These are phyloP conservation scores for Sesamia nonagrioides DNA, from an alignment of 1,140 invertebrate genomes.

Conservation along the genomic window DNA sequence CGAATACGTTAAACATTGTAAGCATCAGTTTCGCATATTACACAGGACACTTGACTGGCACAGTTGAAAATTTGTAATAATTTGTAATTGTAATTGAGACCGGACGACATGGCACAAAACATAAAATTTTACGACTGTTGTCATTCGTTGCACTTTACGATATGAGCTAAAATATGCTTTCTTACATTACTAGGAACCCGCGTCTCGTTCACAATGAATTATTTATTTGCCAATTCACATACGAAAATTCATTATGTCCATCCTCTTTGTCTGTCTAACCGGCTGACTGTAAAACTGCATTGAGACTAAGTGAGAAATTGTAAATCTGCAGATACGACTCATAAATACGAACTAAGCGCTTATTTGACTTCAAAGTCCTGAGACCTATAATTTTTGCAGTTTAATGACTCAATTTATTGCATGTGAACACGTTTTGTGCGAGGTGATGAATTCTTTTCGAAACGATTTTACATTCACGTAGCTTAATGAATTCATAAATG, in stretches of 20 bases:
- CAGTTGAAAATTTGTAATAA: slow-evolving; percentile 79
- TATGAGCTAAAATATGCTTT: slow-evolving; percentile 78
- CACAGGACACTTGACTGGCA: slow-evolving; percentile 63
- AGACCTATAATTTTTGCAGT: slow-evolving; percentile 55
- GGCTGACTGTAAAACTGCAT: slow-evolving; percentile 61
- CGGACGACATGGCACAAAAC: slow-evolving; percentile 66
- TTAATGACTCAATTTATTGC: slow-evolving; percentile 65
- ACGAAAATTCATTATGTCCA: slow-evolving; percentile 69
- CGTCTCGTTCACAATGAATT: slow-evolving; percentile 76
- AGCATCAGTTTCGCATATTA: slow-evolving; percentile 62
- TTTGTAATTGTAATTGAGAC: slow-evolving; percentile 85
- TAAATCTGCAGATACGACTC: slow-evolving; percentile 64
- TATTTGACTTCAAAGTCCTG: slow-evolving; percentile 54
- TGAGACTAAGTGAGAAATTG: slow-evolving; percentile 68
- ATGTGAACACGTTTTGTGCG: not conserved
- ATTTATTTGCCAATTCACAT: slow-evolving; percentile 77
- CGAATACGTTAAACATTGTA: slow-evolving; percentile 71
- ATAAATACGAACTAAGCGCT: slow-evolving; percentile 66
- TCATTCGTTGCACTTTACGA: slow-evolving; percentile 80
- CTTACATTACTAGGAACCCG: slow-evolving; percentile 74
- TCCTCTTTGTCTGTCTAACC: slow-evolving; percentile 59
- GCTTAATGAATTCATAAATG: not conserved
- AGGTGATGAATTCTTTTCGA: slow-evolving; percentile 41
- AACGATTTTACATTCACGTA: not conserved
- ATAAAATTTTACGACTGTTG: slow-evolving; percentile 82